Base-by-base conservation (phyloP, 2,888 invertebrate species). In the Chouioia cunea region DNA sequence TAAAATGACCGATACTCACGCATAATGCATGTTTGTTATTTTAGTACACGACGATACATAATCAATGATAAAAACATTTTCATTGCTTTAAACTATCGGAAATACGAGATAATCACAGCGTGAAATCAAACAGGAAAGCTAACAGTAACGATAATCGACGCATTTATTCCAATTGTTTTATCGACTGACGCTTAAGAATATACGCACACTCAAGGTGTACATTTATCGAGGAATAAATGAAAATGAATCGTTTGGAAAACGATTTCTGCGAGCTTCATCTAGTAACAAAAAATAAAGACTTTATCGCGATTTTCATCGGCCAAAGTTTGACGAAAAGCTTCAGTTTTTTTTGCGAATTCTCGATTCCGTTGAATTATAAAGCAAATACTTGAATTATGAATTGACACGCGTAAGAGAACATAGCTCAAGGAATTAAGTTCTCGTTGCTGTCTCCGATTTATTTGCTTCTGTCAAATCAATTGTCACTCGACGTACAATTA, bases 201-300 rank as follows among this genome's bases (percentile, higher is more conserved):
- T 36, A 57, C 48, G 53, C 62, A 57, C 66, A 62, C 20, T n/a
- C 50, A 6, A 18, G 46, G 23, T n/a, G 57, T 52, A 48, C 48
- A 54, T 60, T 43, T 58, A 43, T 53, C 15, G 47, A 70, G 0
- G 12, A 27, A 27, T 27, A 27, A 27, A 8, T 1, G 12, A 36
- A 36, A 10, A 36, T 12, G 23, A 15, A 62, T 71, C 58, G 63
- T 63, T 66, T 66, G 10, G 46, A 62, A 65, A 70, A 70, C 70
- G 57, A 66, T 58, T 16, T 44, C 44, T 54, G 44, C 27, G 63
- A 71, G 62, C 66, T 65, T 66, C 18, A 43, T 66, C 63, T 71
- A 66, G 52, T 46, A 56, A 70, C 52, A 69, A 2, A n/a, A 27
- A 22, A 46, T 18, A 58, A 36, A 14, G 14, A 53, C 27, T 36